Base-by-base conservation (phyloP, 2,113 vertebrate genomes). In the Corydoras maculifer region DNA sequence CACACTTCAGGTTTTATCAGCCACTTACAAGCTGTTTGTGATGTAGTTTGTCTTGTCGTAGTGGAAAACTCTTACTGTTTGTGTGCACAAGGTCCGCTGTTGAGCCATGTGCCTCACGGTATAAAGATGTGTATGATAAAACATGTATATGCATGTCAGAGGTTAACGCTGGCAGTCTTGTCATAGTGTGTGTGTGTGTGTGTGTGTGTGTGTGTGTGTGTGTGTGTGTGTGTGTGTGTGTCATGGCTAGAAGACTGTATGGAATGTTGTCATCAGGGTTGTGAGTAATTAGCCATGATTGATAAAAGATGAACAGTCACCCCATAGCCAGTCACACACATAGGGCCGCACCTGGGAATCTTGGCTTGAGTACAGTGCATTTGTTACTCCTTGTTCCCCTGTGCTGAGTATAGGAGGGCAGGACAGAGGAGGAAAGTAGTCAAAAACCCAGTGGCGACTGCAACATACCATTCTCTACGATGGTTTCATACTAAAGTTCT, bases 241-340 rank as follows among this genome's bases (percentile, higher is more conserved):
- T 50, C 2, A 58, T 11, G 58, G 73, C 79, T 75, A 82, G 76
- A 79, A 77, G 75, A 81, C 50, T 49, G 35, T 77, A 10, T 80
- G 88, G 86, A 90, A 89, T 91, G 80, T 85, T 85, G 76, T 76
- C 73, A 50, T 80, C 81, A 82, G 85, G 86, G 82, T 80, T 88
- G 79, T 67, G 70, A 87, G 84, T 89, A 90, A 90, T 91, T 92
- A 88, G 86, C 83, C 86, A 82, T 79, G 82, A 88, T 87, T 88
- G 87, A 91, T 89, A 89, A 89, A 91, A 90, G 87, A 87, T 86
- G 87, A 85, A 82, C 75, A 79, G 81, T 85, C 81, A 81, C 82
- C 81, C 78, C 15, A 31, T 70, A 43, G 69, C 71, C 60, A 65
- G 13, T 76, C 65, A 63, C 43, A 43, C 64, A 76, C 70, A 58